A percentile compares a stretch with the other conserved stretches of the same genome.
Conservation (phyloP, 1,140 invertebrate genomes). For the Prorops nasuta region DNA sequence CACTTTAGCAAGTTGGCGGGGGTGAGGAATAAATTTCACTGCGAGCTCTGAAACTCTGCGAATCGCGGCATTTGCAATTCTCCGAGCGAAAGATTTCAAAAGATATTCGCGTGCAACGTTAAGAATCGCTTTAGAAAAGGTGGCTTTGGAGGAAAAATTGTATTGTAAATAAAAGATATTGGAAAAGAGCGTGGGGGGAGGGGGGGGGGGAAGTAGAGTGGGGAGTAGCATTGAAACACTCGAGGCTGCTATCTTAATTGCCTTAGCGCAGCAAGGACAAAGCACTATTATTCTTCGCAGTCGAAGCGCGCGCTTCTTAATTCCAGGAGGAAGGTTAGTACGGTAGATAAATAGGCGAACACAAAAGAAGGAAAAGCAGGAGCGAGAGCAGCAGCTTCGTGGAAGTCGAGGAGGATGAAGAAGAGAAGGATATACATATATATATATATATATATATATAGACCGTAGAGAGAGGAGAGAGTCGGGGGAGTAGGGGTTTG, state of each 20-base stretch:
- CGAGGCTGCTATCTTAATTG: neutral
- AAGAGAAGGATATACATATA: too few relatives aligned
- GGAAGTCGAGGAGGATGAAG: too few relatives aligned
- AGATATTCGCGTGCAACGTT: too few relatives aligned
- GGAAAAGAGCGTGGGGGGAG: neutral
- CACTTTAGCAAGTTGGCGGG: conserved; percentile 40
- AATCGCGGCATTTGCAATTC: too few relatives aligned
- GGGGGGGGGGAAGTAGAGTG: conserved; percentile 10
- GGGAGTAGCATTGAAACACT: too few relatives aligned
- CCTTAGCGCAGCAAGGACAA: neutral
- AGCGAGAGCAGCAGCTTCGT: conserved; percentile 5
- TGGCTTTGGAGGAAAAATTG: neutral
- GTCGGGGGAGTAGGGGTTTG: too few relatives aligned
- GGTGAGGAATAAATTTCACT: conserved; percentile 33
- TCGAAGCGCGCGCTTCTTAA: neutral
- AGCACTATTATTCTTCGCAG: neutral
- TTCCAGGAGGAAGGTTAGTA: neutral
- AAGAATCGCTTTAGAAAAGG: neutral
- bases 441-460: too few relatives aligned
- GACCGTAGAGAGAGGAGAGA: too few relatives aligned
- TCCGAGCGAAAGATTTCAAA: too few relatives aligned
- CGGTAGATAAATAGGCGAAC: neutral
- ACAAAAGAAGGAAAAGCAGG: neutral
- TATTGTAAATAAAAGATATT: too few relatives aligned
- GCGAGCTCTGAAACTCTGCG: conserved; percentile 26